A percentile compares a stretch with the other conserved stretches of the same genome.
These are phyloP conservation scores for Mus pahari DNA, from an alignment of 2,113 vertebrate genomes.

Conservation along the genomic window DNA sequence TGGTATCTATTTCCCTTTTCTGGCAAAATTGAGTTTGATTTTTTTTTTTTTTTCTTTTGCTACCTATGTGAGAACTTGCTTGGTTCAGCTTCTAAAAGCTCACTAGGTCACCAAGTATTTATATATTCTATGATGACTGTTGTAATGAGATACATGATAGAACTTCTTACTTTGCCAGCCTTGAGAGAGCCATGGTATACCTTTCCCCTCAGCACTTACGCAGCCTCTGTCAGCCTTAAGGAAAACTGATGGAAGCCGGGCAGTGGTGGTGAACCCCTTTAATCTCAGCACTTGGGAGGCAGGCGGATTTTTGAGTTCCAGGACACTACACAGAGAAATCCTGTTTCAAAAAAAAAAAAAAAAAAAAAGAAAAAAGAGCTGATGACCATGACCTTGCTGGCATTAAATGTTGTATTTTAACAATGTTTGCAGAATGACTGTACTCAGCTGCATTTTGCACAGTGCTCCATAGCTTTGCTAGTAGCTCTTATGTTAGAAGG, in stretches of 20 bases:
- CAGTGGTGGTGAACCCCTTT: no score
- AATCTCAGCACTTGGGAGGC: no score
- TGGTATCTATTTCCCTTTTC: background rate
- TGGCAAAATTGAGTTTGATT: constrained; percentile 23
- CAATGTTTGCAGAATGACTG: background rate
- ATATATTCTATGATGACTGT: background rate
- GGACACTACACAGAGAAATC: no score
- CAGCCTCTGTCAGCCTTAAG: background rate
- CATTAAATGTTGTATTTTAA: background rate
- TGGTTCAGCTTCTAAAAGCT: background rate
- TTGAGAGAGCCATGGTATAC: background rate
- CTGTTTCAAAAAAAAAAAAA: no score
- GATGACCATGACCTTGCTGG: background rate
- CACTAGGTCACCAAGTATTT: background rate
- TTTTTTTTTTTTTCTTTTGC: background rate
- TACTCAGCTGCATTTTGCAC: background rate
- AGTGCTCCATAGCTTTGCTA: background rate
- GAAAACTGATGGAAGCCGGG: background rate
- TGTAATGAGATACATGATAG: background rate
- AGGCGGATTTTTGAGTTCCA: no score
- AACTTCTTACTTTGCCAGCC: background rate
- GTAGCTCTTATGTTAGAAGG: background rate
- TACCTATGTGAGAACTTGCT: constrained; percentile 1
- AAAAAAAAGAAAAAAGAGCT: no score
- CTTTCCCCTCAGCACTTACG: background rate